Percentiles rank a stretch among this genome's conserved stretches.
Conservation (phyloP, 2,113 vertebrate genomes). For the Dasyprocta punctata region DNA sequence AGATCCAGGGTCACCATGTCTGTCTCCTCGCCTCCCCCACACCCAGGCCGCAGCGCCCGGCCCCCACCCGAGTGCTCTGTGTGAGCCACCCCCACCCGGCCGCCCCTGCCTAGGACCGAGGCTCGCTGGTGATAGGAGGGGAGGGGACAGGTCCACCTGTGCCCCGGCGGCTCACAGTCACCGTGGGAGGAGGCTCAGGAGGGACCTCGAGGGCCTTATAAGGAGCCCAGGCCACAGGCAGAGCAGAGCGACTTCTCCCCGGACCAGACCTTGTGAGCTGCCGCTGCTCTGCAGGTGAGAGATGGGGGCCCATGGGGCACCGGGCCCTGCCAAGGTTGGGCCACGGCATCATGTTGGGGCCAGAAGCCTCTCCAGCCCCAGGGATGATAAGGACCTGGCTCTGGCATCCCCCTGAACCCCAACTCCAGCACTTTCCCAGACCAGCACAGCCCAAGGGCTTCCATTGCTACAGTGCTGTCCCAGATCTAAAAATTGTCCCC, state of each 20-base stretch:
- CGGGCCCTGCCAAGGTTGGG: not conserved
- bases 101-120: too few relatives aligned
- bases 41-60: not conserved
- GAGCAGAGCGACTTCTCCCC: not conserved
- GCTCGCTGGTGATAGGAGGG: too few relatives aligned
- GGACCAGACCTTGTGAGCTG: not conserved
- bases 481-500: not conserved
- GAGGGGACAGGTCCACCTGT: not conserved
- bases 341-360: not conserved
- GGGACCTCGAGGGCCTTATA: slow-evolving; percentile 64
- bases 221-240: not conserved
- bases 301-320: not conserved
- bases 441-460: not conserved
- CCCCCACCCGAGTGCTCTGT: too few relatives aligned
- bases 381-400: not conserved
- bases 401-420: not conserved
- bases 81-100: too few relatives aligned
- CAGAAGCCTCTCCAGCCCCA: not conserved
- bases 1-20: too few relatives aligned
- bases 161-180: not conserved
- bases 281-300: slow-evolving; percentile 71
- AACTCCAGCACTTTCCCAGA: not conserved
- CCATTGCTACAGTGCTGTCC: not conserved
- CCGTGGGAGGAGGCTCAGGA: not conserved
- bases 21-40: not conserved